Evolutionary conservation across 2,888 invertebrate species (phyloP), one percentile per base, ranked within the genome.

Genomic region (Xylocampa areola): DNA sequence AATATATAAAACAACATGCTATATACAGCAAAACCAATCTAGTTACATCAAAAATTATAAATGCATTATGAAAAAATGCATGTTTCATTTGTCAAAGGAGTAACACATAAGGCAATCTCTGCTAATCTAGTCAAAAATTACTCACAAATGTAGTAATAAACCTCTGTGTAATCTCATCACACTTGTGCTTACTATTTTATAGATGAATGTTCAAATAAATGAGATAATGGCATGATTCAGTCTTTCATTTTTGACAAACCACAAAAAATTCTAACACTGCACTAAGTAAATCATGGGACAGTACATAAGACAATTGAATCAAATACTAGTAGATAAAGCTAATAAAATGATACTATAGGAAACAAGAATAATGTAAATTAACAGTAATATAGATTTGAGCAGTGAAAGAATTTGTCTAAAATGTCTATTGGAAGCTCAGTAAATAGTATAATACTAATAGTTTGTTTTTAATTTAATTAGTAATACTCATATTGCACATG

Each of bases 141-240:
- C 82, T 78, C 64, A 54, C 57, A 76, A 71, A 73, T 80, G 80
- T 68, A 60, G 75, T 62, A 79, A 44, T 57, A 47, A 77, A 77
- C 68, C 40, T 76, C 72, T 79, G 65, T 79, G 69, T 80, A 83
- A 83, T 85, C 80, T 86, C 84, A 80, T 75, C 76, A 79, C 77
- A 82, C 78, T 83, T 85, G 80, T 86, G 86, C 86, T 87, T 86
- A 83, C 75, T 82, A 79, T 81, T 80, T 84, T 78, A 77, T 80
- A 82, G 78, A 81, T 81, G 74, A 85, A 85, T 81, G 76, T 84
- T 82, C 80, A 80, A 92, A 88, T 91, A 90, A 89, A 84, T 84
- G 75, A 81, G 72, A 81, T 85, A 89, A 91, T 89, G 87, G 87
- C 87, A 88, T 89, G 83, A 85, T 76, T 93, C 92, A 92, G 93